These are phyloP conservation scores for Troides oblongomaculatus DNA, from an alignment of 2,888 invertebrate species.

Conservation along the genomic window DNA sequence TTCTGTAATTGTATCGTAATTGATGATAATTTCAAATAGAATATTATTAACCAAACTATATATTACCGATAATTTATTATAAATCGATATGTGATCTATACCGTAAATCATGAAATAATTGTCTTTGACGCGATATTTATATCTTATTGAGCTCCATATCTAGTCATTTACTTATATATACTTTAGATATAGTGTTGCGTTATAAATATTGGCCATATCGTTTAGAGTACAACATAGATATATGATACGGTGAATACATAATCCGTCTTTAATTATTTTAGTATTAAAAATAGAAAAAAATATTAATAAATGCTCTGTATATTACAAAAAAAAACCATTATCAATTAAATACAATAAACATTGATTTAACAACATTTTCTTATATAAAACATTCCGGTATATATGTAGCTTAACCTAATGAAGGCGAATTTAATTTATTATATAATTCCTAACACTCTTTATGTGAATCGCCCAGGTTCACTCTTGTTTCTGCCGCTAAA, in stretches of 20 bases:
- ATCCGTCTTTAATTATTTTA: constrained; percentile 2
- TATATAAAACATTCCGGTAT: background rate
- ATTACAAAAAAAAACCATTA: background rate
- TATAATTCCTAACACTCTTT: too few species aligned
- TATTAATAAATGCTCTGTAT: background rate
- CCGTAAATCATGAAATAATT: background rate
- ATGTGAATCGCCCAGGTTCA: too few species aligned
- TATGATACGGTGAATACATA: background rate
- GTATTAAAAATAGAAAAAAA: background rate
- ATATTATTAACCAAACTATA: too few species aligned
- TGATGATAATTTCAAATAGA: too few species aligned
- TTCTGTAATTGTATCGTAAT: too few species aligned
- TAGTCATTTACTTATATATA: background rate
- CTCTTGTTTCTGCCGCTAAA: too few species aligned
- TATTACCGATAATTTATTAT: too few species aligned
- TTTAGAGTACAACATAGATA: constrained; percentile 2
- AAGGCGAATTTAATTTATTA: background rate
- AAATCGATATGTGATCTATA: background rate
- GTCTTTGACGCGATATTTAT: background rate
- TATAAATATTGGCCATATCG: constrained; percentile 4
- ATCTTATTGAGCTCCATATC: background rate
- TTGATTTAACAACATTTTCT: background rate
- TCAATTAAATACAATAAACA: background rate
- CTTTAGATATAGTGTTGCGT: background rate
- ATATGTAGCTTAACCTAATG: background rate